These are phyloP conservation scores for Fissipunctia ypsillon DNA, from an alignment of 2,888 invertebrate species.

Conservation along the genomic window DNA sequence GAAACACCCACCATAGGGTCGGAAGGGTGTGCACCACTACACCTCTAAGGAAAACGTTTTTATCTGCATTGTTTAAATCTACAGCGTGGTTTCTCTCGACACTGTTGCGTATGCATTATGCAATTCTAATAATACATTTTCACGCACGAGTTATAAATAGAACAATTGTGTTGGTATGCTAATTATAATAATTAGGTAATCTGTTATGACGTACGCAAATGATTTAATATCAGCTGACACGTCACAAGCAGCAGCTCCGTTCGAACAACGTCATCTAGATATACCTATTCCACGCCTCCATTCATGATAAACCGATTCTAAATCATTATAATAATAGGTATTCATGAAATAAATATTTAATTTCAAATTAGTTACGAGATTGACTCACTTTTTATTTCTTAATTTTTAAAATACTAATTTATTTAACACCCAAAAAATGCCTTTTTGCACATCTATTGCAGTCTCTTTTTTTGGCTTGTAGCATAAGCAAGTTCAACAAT, in stretches of 20 bases:
- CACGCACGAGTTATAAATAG: conserved; percentile 39
- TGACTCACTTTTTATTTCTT: too few species aligned
- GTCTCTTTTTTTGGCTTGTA: too few species aligned
- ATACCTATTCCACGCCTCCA: conserved; percentile 23
- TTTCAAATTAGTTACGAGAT: neutral
- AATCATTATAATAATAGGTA: too few species aligned
- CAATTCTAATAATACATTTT: conserved; percentile 38
- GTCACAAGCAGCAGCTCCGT: conserved; percentile 21
- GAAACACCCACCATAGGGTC: too few species aligned
- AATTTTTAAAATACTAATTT: too few species aligned
- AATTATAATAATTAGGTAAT: conserved; percentile 44
- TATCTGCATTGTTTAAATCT: too few species aligned
- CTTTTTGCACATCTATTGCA: too few species aligned
- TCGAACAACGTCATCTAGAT: conserved; percentile 20
- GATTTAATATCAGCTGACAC: conserved; percentile 32
- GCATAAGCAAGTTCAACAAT: too few species aligned
- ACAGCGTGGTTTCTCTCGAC: neutral
- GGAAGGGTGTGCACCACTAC: too few species aligned
- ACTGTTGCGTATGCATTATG: conserved; percentile 7
- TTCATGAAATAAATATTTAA: neutral
- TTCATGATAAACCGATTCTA: neutral
- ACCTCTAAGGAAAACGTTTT: too few species aligned
- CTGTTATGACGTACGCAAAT: conserved; percentile 25
- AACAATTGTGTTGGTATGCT: conserved; percentile 23
- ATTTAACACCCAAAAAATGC: too few species aligned